These are phyloP conservation scores for Zophobas atratus DNA, from an alignment of 1,140 invertebrate genomes.

Conservation along the genomic window DNA sequence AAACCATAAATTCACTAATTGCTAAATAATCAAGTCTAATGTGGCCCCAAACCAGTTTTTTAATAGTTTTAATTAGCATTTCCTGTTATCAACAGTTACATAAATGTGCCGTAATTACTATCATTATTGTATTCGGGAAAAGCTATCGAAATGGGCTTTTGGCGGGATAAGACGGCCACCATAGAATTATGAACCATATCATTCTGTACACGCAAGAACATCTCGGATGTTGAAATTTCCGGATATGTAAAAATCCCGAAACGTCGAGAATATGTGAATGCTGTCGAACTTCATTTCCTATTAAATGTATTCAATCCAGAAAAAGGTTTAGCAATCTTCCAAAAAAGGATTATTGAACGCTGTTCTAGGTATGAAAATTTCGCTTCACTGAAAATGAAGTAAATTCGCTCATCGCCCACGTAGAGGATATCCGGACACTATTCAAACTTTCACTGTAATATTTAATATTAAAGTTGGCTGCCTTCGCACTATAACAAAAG, in stretches of 20 bases:
- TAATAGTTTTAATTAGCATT: slow-evolving; percentile 21
- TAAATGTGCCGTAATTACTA: slow-evolving; percentile 36
- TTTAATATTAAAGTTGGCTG: slow-evolving; percentile 3
- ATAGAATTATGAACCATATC: background rate
- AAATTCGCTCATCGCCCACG: background rate
- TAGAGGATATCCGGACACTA: slow-evolving; percentile 14
- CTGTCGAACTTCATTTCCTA: slow-evolving; percentile 38
- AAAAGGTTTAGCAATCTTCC: slow-evolving; percentile 35
- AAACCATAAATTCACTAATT: slow-evolving; percentile 15
- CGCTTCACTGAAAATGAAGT: slow-evolving; percentile 27
- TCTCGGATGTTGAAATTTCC: slow-evolving; percentile 33
- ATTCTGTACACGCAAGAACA: background rate
- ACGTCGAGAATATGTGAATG: slow-evolving; percentile 28
- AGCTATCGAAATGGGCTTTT: background rate
- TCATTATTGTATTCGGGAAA: slow-evolving; percentile 13
- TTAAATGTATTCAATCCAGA: slow-evolving; percentile 38
- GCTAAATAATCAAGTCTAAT: background rate
- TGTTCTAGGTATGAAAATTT: slow-evolving; percentile 41
- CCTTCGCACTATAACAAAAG: too few species aligned
- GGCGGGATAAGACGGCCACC: background rate
- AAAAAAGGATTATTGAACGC: slow-evolving; percentile 37
- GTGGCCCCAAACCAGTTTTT: slow-evolving; percentile 21
- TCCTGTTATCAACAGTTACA: slow-evolving; percentile 28
- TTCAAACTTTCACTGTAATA: slow-evolving; percentile 21
- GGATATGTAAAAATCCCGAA: slow-evolving; percentile 26